Base-by-base conservation (phyloP, 2,113 vertebrate genomes). In the Heloderma charlesbogerti region DNA sequence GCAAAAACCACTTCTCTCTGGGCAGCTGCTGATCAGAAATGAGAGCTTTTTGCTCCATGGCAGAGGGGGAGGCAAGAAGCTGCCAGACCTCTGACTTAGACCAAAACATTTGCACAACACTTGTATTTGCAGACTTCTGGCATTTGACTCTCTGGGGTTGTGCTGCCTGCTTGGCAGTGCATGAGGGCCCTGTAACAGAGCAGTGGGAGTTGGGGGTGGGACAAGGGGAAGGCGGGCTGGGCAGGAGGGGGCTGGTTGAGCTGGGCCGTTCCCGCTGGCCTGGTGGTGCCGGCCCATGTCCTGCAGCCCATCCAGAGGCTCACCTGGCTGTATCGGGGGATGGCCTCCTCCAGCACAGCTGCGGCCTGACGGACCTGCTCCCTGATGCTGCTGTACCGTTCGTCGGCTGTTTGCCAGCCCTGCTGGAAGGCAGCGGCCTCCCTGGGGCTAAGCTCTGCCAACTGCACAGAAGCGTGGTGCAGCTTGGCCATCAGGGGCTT, bases 261-360 rank as follows among this genome's bases (percentile, higher is more conserved):
- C 8, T 1, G 84, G 29, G 16, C 66, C 13, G 0, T 5, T 22
- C 15, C 25, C 27, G 45, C 45, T 8, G 1, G 75, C 37, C 75
- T 37, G n/a, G n/a, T 18, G 72, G n/a, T n/a, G n/a, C n/a, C n/a
- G 18, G 72, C 4, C 18, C 0, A 4, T 4, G 0, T 31, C 0
- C 34, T 7, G 3, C 40, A 34, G 20, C 16, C 29, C 43, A 37
- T n/a, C 0, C 57, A 12, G 3, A 4, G 0, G 25, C 20, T 15
- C 94, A 98, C 98, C 97, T 99, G 98, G 78, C 97, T 98, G 94
- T 98, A 98, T 0, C 97, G 97, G 0, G 98, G 98, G 78, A 99
- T 92, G 0, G 98, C 98, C 2, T 99, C 98, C 88, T 98, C 98
- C 34, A 99, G 97, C 27, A 98, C 83, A 0, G 87, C 92, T 0